Percentiles rank a stretch among this genome's conserved stretches.
phyloP scores from a whole-genome alignment of 2,113 vertebrate species.

The Onychorhynchus coronatus region DNA sequence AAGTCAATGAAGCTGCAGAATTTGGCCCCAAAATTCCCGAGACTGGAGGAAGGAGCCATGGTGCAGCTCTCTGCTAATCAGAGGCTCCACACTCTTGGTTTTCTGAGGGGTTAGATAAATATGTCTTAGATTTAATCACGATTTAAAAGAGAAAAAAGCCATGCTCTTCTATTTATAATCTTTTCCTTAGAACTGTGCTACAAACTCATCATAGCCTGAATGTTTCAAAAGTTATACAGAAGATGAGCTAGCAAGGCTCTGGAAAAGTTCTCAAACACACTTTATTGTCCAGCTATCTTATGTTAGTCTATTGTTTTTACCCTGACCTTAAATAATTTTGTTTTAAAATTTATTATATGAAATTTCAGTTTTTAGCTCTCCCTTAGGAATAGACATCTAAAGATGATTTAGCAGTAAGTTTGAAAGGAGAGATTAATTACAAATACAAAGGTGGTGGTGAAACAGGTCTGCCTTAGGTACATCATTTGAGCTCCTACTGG shows the following conservation, averaged over 20 bases:
- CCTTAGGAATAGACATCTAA: neutral
- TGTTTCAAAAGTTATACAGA: neutral
- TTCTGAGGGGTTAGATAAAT: neutral
- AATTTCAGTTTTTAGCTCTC: neutral
- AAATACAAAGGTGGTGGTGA: neutral
- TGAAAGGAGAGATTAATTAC: neutral
- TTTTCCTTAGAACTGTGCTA: neutral
- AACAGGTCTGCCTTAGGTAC: neutral
- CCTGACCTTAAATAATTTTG: neutral
- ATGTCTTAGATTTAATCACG: neutral
- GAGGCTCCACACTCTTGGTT: neutral
- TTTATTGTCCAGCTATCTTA: neutral
- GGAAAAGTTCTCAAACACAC: neutral
- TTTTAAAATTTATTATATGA: neutral
- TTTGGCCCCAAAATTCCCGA: neutral
- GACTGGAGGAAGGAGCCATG: neutral
- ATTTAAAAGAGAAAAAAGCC: neutral
- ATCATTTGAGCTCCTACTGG: fast-evolving
- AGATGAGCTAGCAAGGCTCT: neutral
- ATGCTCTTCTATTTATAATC: neutral
- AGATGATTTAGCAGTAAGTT: neutral
- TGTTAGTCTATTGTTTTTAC: neutral
- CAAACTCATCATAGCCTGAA: neutral
- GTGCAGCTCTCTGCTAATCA: neutral
- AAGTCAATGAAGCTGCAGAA: neutral